Evolutionary conservation across 2,888 invertebrate species (phyloP).

Genomic region (Lasius fuliginosus): DNA sequence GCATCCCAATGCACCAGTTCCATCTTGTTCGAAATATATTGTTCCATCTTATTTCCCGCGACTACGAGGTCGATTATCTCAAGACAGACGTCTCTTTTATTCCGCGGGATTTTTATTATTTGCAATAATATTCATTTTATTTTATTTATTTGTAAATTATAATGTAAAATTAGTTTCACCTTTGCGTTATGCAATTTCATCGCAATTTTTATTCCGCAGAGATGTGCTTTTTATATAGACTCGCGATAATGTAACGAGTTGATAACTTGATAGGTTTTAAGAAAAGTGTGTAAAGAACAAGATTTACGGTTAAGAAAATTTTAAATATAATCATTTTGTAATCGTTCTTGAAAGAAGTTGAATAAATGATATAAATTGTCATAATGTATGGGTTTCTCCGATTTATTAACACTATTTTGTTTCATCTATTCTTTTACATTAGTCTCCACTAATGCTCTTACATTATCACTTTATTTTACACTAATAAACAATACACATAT

Average conservation of each 20-base stretch:
- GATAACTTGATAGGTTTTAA: not conserved
- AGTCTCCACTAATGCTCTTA: not conserved
- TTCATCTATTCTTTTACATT: not conserved
- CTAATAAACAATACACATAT: not conserved
- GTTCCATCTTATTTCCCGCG: constrained; percentile 35
- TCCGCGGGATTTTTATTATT: constrained; percentile 33
- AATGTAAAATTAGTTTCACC: constrained; percentile 26
- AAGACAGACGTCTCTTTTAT: constrained; percentile 6
- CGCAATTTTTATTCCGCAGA: not conserved
- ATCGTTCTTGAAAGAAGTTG: not conserved
- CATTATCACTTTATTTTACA: not conserved
- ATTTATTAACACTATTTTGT: not conserved
- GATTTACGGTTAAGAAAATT: not conserved
- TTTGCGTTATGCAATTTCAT: constrained; percentile 20
- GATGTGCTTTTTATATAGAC: not conserved
- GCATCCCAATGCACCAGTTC: constrained; percentile 62
- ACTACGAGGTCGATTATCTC: constrained; percentile 36
- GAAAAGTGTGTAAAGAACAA: not conserved
- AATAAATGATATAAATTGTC: constrained; percentile 3
- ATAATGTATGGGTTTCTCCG: not conserved
- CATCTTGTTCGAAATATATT: constrained; percentile 29
- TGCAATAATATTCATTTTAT: not conserved
- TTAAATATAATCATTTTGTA: not conserved
- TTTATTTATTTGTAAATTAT: constrained; percentile 11
- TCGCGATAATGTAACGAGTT: not conserved